A percentile compares a stretch with the other conserved stretches of the same genome.
These are phyloP conservation scores for Sterrhoptilus dennistouni DNA, from an alignment of 2,113 vertebrate species.

Conservation along the genomic window DNA sequence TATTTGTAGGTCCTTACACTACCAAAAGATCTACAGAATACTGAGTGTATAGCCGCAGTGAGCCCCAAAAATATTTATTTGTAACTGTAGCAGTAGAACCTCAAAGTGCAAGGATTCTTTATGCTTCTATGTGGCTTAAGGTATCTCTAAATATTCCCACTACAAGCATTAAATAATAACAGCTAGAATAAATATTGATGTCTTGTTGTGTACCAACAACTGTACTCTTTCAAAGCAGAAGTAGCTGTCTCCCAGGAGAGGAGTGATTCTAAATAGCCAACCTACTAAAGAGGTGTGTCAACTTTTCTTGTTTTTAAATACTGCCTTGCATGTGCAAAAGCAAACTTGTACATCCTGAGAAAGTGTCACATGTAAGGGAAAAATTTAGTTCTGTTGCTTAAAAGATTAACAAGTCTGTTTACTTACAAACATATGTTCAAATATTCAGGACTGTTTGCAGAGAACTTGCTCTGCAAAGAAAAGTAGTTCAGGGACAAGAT, in stretches of 20 bases:
- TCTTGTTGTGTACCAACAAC: background rate
- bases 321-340: background rate
- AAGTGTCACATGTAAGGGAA: background rate
- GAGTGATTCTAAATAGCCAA: background rate
- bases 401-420: background rate
- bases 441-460: background rate
- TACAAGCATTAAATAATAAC: background rate
- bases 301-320: background rate
- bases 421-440: background rate
- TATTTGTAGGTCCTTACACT: background rate
- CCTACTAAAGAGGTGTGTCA: background rate
- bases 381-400: background rate
- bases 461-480: background rate
- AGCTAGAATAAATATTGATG: background rate
- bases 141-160: background rate
- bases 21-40: background rate
- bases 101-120: background rate
- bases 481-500: background rate
- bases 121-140: background rate
- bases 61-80: background rate
- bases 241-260: background rate
- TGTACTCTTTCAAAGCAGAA: background rate
- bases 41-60: background rate
- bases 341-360: rapidly evolving
- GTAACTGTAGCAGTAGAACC: background rate